phyloP scores from a whole-genome alignment of 2,113 vertebrate species.

The Eulemur rufifrons region DNA sequence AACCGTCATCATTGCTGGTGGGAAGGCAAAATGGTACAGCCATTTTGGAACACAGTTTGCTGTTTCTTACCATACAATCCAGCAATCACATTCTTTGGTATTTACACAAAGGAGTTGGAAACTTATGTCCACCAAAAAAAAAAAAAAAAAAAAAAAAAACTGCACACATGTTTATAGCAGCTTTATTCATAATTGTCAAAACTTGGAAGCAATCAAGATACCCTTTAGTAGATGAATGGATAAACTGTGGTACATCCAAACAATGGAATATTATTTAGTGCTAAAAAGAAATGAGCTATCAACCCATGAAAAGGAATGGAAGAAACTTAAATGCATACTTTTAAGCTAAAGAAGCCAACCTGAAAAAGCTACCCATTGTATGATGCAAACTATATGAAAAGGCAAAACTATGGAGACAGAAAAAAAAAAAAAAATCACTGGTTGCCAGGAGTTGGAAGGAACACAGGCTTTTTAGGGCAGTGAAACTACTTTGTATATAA shows the following conservation, averaged over 20 bases:
- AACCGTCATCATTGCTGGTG: not conserved
- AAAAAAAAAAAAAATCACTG: not conserved
- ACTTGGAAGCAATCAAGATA: not conserved
- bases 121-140: not conserved
- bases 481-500: not conserved
- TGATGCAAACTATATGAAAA: not conserved
- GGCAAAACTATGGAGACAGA: not conserved
- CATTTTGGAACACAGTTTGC: not conserved
- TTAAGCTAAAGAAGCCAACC: not conserved
- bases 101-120: not conserved
- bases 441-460: not conserved
- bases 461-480: not conserved
- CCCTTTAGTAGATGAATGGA: not conserved
- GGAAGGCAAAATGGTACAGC: not conserved
- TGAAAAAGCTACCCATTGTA: not conserved
- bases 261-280: not conserved
- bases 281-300: not conserved
- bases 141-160: not conserved
- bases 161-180: not conserved
- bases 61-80: not conserved
- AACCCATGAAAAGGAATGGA: not conserved
- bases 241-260: not conserved
- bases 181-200: not conserved
- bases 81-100: not conserved
- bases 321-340: not conserved